Conservation (phyloP, 2,888 invertebrate species). For the Apamea monoglypha region DNA sequence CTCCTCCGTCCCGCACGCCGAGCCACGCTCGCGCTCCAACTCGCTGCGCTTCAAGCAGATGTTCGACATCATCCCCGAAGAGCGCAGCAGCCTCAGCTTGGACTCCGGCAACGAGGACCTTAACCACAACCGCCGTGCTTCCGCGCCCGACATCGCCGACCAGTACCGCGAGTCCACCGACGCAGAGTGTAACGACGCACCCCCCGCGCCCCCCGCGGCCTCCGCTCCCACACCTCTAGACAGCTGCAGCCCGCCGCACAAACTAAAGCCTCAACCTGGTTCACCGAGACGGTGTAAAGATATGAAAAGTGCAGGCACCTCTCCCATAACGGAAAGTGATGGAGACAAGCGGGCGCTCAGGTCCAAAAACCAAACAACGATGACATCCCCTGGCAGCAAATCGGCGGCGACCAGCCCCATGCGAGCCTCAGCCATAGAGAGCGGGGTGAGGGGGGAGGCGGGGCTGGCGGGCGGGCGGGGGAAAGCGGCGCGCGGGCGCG, state of each 20-base stretch:
- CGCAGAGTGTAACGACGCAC: slow-evolving; percentile 47
- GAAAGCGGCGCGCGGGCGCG: slow-evolving; percentile 70
- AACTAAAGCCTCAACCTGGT: slow-evolving; percentile 4
- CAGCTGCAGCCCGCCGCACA: slow-evolving; percentile 15
- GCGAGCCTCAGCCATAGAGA: slow-evolving; percentile 61
- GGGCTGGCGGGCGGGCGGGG: slow-evolving; percentile 62
- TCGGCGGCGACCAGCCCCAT: slow-evolving; percentile 77
- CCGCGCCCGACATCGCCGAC: slow-evolving; percentile 72
- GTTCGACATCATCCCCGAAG: slow-evolving; percentile 91
- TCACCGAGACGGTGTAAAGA: slow-evolving; percentile 21
- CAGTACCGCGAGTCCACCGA: slow-evolving; percentile 63
- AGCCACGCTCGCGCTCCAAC: slow-evolving; percentile 76
- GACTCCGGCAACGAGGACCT: slow-evolving; percentile 85
- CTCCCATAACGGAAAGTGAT: slow-evolving; percentile 71
- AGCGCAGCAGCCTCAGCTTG: slow-evolving; percentile 86
- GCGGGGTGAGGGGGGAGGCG: slow-evolving; percentile 42
- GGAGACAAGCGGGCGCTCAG: slow-evolving; percentile 50
- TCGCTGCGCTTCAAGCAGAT: slow-evolving; percentile 86
- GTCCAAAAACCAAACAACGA: slow-evolving; percentile 68
- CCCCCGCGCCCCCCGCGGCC: slow-evolving; percentile 23
- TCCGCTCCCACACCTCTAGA: slow-evolving; percentile 44
- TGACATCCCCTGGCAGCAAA: slow-evolving; percentile 75
- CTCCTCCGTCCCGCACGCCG: slow-evolving; percentile 71
- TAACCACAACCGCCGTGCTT: slow-evolving; percentile 69
- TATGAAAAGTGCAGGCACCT: slow-evolving; percentile 74